Conservation (phyloP, 2,888 invertebrate species). For the Lithophane socia region DNA sequence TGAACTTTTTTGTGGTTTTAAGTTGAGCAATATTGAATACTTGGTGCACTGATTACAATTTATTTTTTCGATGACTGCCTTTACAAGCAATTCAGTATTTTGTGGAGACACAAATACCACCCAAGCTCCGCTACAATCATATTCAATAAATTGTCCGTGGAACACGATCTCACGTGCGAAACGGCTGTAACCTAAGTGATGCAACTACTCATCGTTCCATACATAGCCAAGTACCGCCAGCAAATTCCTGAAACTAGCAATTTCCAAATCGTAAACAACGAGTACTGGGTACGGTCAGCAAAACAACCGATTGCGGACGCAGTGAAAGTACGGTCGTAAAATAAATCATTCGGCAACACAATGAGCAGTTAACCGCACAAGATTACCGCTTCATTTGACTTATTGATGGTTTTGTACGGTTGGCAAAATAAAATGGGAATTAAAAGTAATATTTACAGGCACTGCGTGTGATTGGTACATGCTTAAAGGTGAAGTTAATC, state of each 20-base stretch:
- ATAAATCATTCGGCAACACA: constrained; percentile 85
- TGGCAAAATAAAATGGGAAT: constrained; percentile 68
- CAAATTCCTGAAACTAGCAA: constrained; percentile 62
- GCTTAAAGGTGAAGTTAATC: constrained; percentile 49
- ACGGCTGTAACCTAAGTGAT: constrained; percentile 46
- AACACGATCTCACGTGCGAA: constrained; percentile 61
- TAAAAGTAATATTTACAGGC: constrained; percentile 62
- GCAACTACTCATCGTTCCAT: constrained; percentile 54
- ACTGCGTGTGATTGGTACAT: constrained; percentile 59
- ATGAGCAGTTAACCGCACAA: constrained; percentile 82
- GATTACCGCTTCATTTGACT: constrained; percentile 83
- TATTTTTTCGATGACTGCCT: background rate
- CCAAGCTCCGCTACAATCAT: constrained; percentile 39
- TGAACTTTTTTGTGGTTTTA: background rate
- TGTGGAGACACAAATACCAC: background rate
- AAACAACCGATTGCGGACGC: constrained; percentile 68
- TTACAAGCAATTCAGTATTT: background rate
- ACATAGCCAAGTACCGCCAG: constrained; percentile 57
- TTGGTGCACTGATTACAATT: background rate
- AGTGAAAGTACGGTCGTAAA: constrained; percentile 84
- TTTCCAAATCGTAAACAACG: constrained; percentile 76
- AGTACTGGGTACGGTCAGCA: constrained; percentile 66
- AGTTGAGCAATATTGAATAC: background rate
- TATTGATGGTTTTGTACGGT: constrained; percentile 77
- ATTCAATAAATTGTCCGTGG: constrained; percentile 38